Evolutionary conservation across 2,797 vertebrate genomes (phyloP).

Genomic region (Eulemur mongoz): DNA sequence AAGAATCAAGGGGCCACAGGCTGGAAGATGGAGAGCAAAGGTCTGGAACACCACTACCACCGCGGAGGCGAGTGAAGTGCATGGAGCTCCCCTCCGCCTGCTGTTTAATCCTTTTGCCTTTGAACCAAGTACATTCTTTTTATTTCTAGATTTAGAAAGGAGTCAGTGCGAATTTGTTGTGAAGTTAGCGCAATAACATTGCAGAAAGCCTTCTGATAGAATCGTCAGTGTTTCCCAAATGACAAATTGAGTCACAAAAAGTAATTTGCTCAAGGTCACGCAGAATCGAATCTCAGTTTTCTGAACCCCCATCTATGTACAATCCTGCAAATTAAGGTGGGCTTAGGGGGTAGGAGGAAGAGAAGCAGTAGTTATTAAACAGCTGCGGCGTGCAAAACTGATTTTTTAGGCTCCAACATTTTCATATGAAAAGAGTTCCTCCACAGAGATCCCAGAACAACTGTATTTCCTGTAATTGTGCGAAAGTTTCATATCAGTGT

Average conservation of each 20-base stretch:
- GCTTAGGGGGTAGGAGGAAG: background rate
- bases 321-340: background rate
- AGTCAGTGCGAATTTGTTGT: background rate
- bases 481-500: background rate
- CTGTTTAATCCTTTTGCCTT: background rate
- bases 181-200: background rate
- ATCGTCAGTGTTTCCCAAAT: background rate
- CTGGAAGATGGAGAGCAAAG: background rate
- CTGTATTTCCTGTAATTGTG: background rate
- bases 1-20: background rate
- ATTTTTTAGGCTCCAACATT: background rate
- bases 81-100: fast-evolving
- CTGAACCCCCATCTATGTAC: background rate
- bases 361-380: background rate
- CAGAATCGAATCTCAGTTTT: background rate
- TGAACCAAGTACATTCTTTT: background rate
- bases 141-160: background rate
- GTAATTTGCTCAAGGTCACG: background rate
- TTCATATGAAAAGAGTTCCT: slow-evolving; percentile 6
- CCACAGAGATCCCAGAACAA: background rate
- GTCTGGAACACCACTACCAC: background rate
- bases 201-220: slow-evolving; percentile 2
- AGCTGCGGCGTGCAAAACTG: background rate
- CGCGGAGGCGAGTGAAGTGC: no score
- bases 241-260: slow-evolving; percentile 2